Evolutionary conservation across 2,888 invertebrate species (phyloP).

Genomic region (Thecocarcelia acutangulata): DNA sequence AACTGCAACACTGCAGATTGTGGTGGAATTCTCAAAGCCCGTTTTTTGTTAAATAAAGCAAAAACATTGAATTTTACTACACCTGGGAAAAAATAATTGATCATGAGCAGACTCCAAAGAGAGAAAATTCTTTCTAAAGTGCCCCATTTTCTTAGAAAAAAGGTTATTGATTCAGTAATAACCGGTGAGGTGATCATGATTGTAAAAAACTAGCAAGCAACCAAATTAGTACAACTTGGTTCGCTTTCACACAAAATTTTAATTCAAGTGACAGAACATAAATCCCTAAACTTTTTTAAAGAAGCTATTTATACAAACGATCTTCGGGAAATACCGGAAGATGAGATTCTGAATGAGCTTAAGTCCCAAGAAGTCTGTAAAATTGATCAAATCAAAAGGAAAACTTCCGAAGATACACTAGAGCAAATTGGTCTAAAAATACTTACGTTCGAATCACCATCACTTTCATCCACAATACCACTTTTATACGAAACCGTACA

Average conservation of each 20-base stretch:
- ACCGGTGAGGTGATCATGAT: too few relatives aligned
- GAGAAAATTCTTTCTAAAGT: too few relatives aligned
- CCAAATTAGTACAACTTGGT: neutral
- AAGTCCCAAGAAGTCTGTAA: conserved; percentile 21
- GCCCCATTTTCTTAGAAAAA: too few relatives aligned
- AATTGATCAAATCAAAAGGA: conserved; percentile 14
- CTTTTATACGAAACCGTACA: conserved; percentile 26
- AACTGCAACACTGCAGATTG: neutral
- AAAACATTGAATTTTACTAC: neutral
- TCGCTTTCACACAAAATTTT: neutral
- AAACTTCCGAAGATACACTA: neutral
- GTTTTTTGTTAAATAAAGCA: neutral
- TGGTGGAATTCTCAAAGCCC: neutral
- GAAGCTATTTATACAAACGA: conserved; percentile 24
- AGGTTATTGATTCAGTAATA: too few relatives aligned
- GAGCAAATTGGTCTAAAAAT: too few relatives aligned
- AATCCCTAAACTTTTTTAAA: conserved; percentile 9
- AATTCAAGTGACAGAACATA: conserved; percentile 8
- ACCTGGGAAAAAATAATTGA: conserved; percentile 1
- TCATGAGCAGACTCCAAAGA: conserved; percentile 9
- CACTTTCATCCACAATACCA: neutral
- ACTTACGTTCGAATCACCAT: neutral
- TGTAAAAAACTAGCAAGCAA: conserved; percentile 20
- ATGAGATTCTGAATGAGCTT: conserved; percentile 9
- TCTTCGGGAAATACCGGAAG: conserved; percentile 18